Conservation (phyloP, 2,888 invertebrate genomes). For the Microctonus aethiopoides region DNA sequence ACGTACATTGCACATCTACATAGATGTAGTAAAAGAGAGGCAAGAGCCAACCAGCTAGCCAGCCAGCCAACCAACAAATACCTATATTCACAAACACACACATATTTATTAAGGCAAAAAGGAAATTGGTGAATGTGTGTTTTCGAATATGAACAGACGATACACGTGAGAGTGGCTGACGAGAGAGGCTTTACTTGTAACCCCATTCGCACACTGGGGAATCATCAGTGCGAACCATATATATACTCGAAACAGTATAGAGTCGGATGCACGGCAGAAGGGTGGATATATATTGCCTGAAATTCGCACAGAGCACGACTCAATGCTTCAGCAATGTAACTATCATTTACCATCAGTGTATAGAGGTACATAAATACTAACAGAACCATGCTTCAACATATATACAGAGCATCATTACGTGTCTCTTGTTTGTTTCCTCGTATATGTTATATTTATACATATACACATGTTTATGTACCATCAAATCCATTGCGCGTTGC, state of each 20-base stretch:
- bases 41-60: background rate
- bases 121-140: background rate
- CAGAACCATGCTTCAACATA: too few species aligned
- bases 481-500: background rate
- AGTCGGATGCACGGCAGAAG: constrained; percentile 9
- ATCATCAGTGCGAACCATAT: background rate
- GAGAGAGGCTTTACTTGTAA: constrained; percentile 16
- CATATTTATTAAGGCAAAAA: background rate
- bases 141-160: background rate
- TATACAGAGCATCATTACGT: too few species aligned
- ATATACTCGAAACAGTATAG: background rate
- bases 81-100: background rate
- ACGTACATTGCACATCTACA: too few species aligned
- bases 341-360: background rate
- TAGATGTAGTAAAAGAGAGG: too few species aligned
- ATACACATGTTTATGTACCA: background rate
- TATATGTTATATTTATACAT: constrained; percentile 11
- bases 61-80: background rate
- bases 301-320: constrained; percentile 6
- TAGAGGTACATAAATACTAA: too few species aligned
- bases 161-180: constrained; percentile 16
- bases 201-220: constrained; percentile 26
- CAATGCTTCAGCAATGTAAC: background rate
- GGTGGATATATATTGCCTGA: constrained; percentile 23
- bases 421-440: constrained; percentile 3